Conservation (phyloP, 2,113 vertebrate genomes). For the Elephas maximus region DNA sequence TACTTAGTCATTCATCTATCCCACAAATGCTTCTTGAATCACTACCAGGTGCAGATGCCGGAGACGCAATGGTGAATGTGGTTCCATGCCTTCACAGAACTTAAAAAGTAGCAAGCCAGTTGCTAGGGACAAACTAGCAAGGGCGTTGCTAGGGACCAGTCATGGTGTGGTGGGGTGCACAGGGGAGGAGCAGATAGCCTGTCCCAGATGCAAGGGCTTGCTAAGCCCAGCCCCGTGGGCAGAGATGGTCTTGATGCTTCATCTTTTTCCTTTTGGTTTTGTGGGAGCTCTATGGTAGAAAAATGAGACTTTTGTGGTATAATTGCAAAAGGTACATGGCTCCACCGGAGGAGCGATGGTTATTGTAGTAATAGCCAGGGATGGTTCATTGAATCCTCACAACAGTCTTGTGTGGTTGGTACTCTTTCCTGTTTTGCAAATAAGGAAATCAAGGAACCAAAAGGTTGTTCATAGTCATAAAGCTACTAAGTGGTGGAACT, state of each 20-base stretch:
- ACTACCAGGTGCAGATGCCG: not conserved
- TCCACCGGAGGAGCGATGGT: not conserved
- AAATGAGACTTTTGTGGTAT: accelerated
- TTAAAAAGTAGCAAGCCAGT: not conserved
- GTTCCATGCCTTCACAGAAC: not conserved
- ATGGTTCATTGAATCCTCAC: not conserved
- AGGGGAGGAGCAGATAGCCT: not conserved
- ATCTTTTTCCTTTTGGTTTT: not conserved
- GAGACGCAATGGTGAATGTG: not conserved
- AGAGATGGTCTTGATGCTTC: not conserved
- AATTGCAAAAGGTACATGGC: no score
- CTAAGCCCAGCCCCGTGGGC: accelerated
- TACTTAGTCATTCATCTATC: not conserved
- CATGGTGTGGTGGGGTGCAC: not conserved
- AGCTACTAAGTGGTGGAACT: not conserved
- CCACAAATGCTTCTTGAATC: not conserved
- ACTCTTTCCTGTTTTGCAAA: not conserved
- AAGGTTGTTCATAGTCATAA: not conserved
- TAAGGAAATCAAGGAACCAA: not conserved
- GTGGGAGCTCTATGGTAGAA: accelerated
- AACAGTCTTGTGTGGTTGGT: not conserved
- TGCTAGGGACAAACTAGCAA: no score
- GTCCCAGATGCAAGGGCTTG: not conserved
- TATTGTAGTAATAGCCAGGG: not conserved
- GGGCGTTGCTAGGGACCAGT: not conserved